phyloP scores from a whole-genome alignment of 92 coral and sea anemone species.

The Diadumene lineata region DNA sequence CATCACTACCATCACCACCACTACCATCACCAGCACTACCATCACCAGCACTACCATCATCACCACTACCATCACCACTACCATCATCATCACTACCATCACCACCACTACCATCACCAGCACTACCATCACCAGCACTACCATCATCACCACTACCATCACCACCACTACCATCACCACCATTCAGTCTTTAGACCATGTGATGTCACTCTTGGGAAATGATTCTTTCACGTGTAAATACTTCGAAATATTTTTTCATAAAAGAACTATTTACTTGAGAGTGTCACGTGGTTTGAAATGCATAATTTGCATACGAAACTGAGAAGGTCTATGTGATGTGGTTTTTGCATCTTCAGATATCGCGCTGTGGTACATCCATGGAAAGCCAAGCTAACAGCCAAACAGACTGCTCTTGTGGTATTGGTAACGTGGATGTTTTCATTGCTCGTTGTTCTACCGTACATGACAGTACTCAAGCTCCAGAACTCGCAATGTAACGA shows the following conservation, averaged over 20 bases:
- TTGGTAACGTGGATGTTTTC: constrained; percentile 71
- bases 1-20: background rate
- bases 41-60: background rate
- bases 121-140: background rate
- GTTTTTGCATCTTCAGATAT: constrained; percentile 37
- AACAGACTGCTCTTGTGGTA: constrained; percentile 61
- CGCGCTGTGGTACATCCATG: constrained; percentile 85
- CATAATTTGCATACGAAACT: background rate
- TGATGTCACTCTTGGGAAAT: background rate
- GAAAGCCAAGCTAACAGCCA: constrained; percentile 62
- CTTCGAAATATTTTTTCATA: no score
- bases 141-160: background rate
- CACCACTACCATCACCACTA: background rate
- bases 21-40: background rate
- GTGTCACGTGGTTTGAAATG: no score
- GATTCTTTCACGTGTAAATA: no score
- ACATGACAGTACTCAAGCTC: constrained; percentile 59
- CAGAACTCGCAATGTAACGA: constrained; percentile 48
- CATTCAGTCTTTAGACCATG: background rate
- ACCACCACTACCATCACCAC: background rate
- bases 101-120: background rate
- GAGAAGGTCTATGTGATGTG: no score
- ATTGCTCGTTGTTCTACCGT: constrained; percentile 66
- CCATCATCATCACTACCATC: background rate
- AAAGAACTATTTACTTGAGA: background rate